These are phyloP conservation scores for Rhopalosiphum nymphaeae DNA, from an alignment of 2,888 invertebrate species.

Conservation along the genomic window DNA sequence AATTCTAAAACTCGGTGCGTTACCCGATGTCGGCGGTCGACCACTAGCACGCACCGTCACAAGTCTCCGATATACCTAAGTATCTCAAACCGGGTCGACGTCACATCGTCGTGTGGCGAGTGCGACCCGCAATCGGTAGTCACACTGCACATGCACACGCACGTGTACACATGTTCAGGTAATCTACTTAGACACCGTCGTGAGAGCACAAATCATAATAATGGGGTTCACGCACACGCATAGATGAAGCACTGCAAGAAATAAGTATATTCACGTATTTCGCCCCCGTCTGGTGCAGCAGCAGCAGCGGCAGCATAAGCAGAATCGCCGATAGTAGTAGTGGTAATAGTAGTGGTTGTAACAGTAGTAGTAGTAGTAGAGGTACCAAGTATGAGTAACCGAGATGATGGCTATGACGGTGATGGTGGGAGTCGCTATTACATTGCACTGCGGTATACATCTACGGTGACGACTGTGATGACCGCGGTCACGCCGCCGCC, in stretches of 20 bases:
- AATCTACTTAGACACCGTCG: background rate
- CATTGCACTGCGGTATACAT: background rate
- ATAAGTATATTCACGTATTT: background rate
- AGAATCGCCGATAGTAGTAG: background rate
- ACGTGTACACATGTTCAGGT: background rate
- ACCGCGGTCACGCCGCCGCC: slow-evolving; percentile 40
- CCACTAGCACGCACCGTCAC: background rate
- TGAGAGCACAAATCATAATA: background rate
- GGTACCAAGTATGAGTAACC: background rate
- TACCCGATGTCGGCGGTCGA: background rate
- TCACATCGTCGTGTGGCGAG: background rate
- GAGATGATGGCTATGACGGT: background rate
- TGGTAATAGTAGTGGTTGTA: background rate
- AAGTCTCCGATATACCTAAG: background rate
- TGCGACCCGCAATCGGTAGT: background rate
- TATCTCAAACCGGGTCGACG: background rate
- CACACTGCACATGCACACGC: background rate
- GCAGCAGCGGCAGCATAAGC: background rate
- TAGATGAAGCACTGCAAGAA: background rate
- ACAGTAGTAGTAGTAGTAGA: background rate
- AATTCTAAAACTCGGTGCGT: background rate
- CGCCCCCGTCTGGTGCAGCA: background rate
- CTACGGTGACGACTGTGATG: slow-evolving; percentile 4
- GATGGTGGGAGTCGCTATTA: background rate
- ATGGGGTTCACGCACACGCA: background rate